Percentiles rank a stretch among this genome's conserved stretches.
phyloP scores from a whole-genome alignment of 2,797 vertebrate species.

The Acropternis orthonyx region DNA sequence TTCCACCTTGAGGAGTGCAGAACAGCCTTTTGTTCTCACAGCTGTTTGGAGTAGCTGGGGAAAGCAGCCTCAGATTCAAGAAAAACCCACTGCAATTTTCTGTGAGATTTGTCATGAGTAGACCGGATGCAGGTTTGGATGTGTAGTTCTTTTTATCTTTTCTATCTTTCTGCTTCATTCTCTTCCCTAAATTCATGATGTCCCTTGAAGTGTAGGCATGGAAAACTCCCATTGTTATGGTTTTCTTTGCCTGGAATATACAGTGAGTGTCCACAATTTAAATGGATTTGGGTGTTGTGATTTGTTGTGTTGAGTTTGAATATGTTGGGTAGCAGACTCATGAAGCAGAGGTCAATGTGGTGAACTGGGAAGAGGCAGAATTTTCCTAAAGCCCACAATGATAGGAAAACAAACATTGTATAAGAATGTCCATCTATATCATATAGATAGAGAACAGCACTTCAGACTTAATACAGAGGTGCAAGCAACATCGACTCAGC shows the following conservation, averaged over 20 bases:
- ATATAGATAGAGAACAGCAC: neutral
- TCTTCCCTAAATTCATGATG: neutral
- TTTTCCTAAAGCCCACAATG: neutral
- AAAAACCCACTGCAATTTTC: neutral
- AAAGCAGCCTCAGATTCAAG: neutral
- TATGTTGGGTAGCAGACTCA: accelerated
- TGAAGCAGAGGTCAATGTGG: accelerated
- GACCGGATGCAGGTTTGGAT: neutral
- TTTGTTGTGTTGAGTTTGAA: neutral
- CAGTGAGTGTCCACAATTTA: neutral
- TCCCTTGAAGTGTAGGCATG: neutral
- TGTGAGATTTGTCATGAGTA: neutral
- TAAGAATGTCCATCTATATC: neutral
- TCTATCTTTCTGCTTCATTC: no score
- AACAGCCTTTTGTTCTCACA: neutral
- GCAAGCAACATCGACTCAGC: neutral
- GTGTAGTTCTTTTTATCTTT: no score
- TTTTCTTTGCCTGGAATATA: neutral
- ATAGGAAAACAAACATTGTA: neutral
- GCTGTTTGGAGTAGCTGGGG: neutral
- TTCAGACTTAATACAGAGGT: neutral
- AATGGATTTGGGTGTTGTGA: neutral
- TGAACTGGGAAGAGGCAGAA: neutral
- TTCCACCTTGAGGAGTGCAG: neutral
- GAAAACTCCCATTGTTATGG: neutral